These are phyloP conservation scores for Agrilus mali DNA, from an alignment of 2,888 invertebrate genomes.

Conservation along the genomic window DNA sequence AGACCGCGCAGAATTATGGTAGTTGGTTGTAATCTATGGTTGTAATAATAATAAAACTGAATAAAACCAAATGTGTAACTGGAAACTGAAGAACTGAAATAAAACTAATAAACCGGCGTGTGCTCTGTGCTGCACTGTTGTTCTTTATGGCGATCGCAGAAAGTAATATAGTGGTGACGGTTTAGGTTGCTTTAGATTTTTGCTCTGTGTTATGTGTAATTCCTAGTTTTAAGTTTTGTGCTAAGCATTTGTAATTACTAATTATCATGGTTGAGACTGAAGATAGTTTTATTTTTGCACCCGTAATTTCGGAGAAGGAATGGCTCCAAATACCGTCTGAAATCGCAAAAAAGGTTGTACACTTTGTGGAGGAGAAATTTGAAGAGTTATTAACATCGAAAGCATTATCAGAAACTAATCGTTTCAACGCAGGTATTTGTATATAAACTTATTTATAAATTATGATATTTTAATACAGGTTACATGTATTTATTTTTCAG, in stretches of 20 bases:
- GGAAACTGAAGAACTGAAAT: too few species aligned
- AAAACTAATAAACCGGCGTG: background rate
- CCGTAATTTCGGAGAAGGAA: slow-evolving; percentile 40
- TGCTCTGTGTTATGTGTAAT: too few species aligned
- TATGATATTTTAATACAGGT: background rate
- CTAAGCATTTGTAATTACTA: background rate
- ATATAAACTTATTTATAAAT: background rate
- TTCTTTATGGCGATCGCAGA: background rate
- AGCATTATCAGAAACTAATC: slow-evolving; percentile 57
- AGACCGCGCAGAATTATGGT: too few species aligned
- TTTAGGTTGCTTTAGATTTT: too few species aligned
- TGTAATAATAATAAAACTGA: too few species aligned
- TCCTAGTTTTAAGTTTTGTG: background rate
- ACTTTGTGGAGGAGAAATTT: slow-evolving; percentile 46
- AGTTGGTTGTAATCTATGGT: too few species aligned
- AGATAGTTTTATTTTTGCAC: slow-evolving; percentile 22
- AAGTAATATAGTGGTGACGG: too few species aligned
- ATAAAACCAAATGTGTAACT: too few species aligned
- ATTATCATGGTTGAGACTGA: slow-evolving; percentile 24
- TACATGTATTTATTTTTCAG: slow-evolving; percentile 4
- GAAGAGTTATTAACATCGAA: slow-evolving; percentile 61
- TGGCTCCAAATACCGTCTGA: slow-evolving; percentile 40
- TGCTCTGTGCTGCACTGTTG: slow-evolving; percentile 6
- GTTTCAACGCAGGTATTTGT: slow-evolving; percentile 45
- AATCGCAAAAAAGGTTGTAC: slow-evolving; percentile 48